Evolutionary conservation across 2,797 vertebrate species (phyloP), one percentile per base, ranked within the genome.

Genomic region (Centropyge bicolor): DNA sequence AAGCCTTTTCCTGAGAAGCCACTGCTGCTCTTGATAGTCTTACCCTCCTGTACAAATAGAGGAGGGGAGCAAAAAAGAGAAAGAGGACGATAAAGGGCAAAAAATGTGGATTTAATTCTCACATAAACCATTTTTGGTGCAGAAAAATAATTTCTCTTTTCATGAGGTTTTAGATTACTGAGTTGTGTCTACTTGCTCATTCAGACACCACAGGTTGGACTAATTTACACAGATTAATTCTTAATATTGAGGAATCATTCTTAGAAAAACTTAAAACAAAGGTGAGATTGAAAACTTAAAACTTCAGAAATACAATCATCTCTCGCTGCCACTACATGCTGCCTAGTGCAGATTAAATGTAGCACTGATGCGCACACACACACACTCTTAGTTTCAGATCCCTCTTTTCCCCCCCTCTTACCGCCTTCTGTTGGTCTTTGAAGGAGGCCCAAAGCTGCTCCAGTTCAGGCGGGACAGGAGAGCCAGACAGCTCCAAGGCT

Each of bases 1-100:
- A 99, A 99, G 67, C 98, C 98, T 94, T 99, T 99, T 55, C 98
- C 98, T 48, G 98, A 99, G 91, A 99, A 99, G 4, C 98, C 98
- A 19, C 98, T 99, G 93, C 97, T 98, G 94, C 98, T 99, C 87
- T 98, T 99, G 80, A 99, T 99, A 86, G 87, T 89, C 83, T 99
- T 99, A 3, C 98, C 98, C 77, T 99, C 98, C 98, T 99, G 92
- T 5, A 27, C 3, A 8, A 14, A 66, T 9, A 27, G 45, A 61
- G 45, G 0, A 4, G 1, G 0, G 1, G 20, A 43, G 1, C 48
- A 20, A 63, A 56, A 16, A 9, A 36, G 12, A 24, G 4, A 20
- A 8, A 35, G 4, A 22, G 10, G 0, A 31, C 19, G 19, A 11
- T 38, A 20, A 52, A 4, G 3, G n/a, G 35, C n/a, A n/a, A 11